phyloP scores from a whole-genome alignment of 1,140 invertebrate species.

The Anagrus nilaparvatae region DNA sequence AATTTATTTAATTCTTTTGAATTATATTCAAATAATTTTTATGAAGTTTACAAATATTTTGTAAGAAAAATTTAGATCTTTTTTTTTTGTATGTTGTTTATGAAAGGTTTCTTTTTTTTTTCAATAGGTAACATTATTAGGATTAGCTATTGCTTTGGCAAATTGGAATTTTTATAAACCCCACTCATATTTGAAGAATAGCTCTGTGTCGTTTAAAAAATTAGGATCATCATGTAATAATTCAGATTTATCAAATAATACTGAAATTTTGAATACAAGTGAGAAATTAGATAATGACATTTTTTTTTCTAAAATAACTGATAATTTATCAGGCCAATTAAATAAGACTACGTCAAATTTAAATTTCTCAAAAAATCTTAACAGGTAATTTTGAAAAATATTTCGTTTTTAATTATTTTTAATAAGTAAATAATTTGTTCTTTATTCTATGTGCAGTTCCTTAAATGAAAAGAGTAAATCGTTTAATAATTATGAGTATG shows the following conservation, averaged over 20 bases:
- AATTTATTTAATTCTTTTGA: conserved; percentile 22
- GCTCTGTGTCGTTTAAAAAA: conserved; percentile 22
- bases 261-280: too few relatives aligned
- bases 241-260: conserved; percentile 4
- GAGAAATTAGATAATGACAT: not conserved
- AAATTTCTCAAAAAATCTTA: too few relatives aligned
- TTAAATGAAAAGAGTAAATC: too few relatives aligned
- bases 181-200: conserved; percentile 8
- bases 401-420: too few relatives aligned
- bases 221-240: conserved; percentile 14
- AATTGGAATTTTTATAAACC: conserved; percentile 19
- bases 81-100: not conserved
- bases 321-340: not conserved
- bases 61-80: conserved; percentile 4
- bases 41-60: too few relatives aligned
- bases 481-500: too few relatives aligned
- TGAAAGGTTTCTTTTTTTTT: conserved; percentile 2
- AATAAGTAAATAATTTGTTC: too few relatives aligned
- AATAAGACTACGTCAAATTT: too few relatives aligned
- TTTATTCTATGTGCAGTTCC: too few relatives aligned
- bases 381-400: too few relatives aligned
- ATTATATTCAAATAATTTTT: conserved; percentile 19
- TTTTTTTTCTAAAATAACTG: not conserved
- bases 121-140: conserved; percentile 23
- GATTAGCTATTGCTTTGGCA: conserved; percentile 26